Evolutionary conservation across 2,113 vertebrate species (phyloP).

Genomic region (Salvelinus sp.): DNA sequence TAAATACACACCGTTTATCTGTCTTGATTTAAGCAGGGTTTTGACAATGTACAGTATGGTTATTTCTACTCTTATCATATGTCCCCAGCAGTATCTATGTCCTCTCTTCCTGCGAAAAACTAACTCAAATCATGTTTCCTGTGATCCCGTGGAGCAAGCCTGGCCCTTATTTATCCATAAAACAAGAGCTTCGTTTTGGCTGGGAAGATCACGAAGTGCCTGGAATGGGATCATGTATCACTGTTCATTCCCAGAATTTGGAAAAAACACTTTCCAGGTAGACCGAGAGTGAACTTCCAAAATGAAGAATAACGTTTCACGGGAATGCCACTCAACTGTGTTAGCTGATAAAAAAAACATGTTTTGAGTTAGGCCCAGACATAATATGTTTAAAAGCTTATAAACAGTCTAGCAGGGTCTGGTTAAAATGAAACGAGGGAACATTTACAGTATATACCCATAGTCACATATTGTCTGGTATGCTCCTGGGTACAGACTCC

Average conservation of each 20-base stretch:
- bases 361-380: constrained; percentile 59
- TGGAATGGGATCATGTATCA: constrained; percentile 42
- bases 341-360: constrained; percentile 56
- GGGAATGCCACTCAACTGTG: constrained; percentile 46
- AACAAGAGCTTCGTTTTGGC: constrained; percentile 43
- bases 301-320: constrained; percentile 53
- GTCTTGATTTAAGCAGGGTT: constrained; percentile 25
- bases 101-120: constrained; percentile 59
- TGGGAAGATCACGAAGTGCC: constrained; percentile 26
- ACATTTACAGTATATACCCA: constrained; percentile 19
- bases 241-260: constrained; percentile 15
- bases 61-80: constrained; percentile 58
- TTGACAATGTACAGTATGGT: constrained; percentile 18
- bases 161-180: constrained; percentile 62
- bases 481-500: constrained; percentile 16
- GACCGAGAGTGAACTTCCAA: constrained; percentile 34
- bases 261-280: constrained; percentile 28
- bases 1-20: neutral
- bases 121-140: constrained; percentile 68
- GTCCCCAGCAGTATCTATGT: constrained; percentile 52
- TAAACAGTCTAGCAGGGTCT: constrained; percentile 39
- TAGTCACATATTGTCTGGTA: constrained; percentile 23
- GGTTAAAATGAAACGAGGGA: constrained; percentile 36
- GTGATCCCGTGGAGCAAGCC: constrained; percentile 43
- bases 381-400: constrained; percentile 58